phyloP scores from a whole-genome alignment of 2,888 invertebrate genomes.

The Argyresthia goedartella region DNA sequence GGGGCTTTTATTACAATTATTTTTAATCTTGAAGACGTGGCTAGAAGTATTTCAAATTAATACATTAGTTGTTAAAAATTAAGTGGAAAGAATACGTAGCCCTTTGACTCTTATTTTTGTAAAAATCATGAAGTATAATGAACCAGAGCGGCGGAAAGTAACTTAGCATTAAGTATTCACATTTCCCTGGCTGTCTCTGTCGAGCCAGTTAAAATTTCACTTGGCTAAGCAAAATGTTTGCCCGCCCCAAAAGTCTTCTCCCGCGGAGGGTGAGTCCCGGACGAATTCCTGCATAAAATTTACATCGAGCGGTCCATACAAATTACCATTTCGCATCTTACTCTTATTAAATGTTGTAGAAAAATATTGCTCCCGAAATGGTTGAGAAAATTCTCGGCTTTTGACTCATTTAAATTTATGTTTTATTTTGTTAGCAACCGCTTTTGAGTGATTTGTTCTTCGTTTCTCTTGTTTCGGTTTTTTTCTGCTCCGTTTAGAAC shows the following conservation, averaged over 20 bases:
- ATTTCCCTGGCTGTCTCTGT: conserved; percentile 64
- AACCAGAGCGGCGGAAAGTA: conserved; percentile 53
- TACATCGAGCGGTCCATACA: conserved; percentile 71
- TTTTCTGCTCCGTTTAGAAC: conserved; percentile 3
- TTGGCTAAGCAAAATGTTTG: conserved; percentile 70
- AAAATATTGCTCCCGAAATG: conserved; percentile 68
- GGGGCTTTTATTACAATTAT: background rate
- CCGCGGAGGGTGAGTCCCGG: conserved; percentile 51
- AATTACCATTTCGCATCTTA: conserved; percentile 70
- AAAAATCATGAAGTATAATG: conserved; percentile 68
- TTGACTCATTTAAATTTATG: conserved; percentile 66
- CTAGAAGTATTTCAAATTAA: background rate
- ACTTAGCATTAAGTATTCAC: conserved; percentile 68
- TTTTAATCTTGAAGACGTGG: background rate
- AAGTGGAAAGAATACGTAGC: conserved; percentile 20
- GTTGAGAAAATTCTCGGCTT: conserved; percentile 65
- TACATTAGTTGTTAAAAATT: background rate
- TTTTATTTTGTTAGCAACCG: conserved; percentile 39
- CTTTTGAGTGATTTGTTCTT: conserved; percentile 27
- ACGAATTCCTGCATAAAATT: conserved; percentile 70
- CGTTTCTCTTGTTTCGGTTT: conserved; percentile 32
- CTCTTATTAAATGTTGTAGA: conserved; percentile 71
- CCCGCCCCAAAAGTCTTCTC: conserved; percentile 67
- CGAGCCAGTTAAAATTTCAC: conserved; percentile 70
- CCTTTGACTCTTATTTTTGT: conserved; percentile 48